Base-by-base conservation (phyloP, 2,797 vertebrate genomes). In the Psittacula derbiana region DNA sequence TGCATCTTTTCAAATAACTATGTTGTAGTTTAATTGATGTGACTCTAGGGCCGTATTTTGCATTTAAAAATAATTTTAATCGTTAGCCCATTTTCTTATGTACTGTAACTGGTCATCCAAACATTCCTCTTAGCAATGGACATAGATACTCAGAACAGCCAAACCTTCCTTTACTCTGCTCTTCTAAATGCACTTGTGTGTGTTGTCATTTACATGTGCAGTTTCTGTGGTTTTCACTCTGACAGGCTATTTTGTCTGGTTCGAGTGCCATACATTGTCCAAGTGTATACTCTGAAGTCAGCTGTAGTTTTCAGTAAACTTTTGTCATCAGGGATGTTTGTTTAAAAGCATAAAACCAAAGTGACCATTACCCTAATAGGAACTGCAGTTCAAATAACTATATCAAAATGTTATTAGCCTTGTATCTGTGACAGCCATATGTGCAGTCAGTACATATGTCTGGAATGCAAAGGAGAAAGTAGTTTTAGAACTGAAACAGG, bases 61-160 rank as follows among this genome's bases (percentile, higher is more conserved):
- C 46, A 52, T 87, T 87, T 47, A 24, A 73, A 90, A 81, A 53
- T 55, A 65, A 72, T 87, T 82, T 40, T 82, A 58, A 82, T 86
- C 52, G 46, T 84, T 75, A 43, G 38, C 4, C 25, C 7, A 30
- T 80, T 72, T 90, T 66, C 58, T 87, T 55, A n/a, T 5, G 4
- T 40, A 11, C 67, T 2, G 0, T 46, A 44, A 47, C 28, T 52
- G 21, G 36, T 71, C 20, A 85, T 52, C 28, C 46, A 71, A 85
- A 57, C 2, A 11, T 30, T 89, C 12, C 41, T 89, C 16, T 75
- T 58, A 62, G 11, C 18, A 49, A 36, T 16, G 36, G 52, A 61
- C 13, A 4, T 57, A 21, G 13, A 62, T 79, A 65, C 6, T 44
- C 33, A 44, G 36, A 78, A 33, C 23, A 61, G 31, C 17, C 27